Evolutionary conservation across 2,113 vertebrate genomes (phyloP), one percentile per base, ranked within the genome.

Genomic region (Hyaena hyaena): DNA sequence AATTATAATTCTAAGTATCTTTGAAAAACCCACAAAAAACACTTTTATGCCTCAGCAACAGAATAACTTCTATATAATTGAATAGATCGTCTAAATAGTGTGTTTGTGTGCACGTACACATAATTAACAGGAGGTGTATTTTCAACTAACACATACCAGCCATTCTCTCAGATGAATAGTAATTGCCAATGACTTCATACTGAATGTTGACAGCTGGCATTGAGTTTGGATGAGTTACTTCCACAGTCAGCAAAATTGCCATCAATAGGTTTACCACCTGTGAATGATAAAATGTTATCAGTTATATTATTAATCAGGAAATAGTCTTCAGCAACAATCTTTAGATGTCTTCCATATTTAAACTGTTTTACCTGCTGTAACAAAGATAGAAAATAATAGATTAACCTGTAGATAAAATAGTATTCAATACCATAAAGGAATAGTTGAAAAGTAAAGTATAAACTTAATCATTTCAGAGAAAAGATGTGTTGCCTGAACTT

Each of bases 171-270:
- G 99, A 99, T 53, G 99, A 99, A 53, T 99, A 99, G 98, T 99
- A 99, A 97, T 99, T 99, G 69, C 99, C 99, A 15, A 99, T 99
- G 98, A 99, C 99, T 98, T 99, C 99, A 98, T 99, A 99, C 98
- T 99, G 99, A 98, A 99, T 99, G 97, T 99, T 99, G 74, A 99
- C 99, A 28, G 99, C 98, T 84, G 99, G 99, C 90, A 99, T 98
- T 15, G 99, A 99, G 96, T 99, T 99, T 19, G 99, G 99, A 97
- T 99, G 99, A 98, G 99, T 99, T 96, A 99, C 99, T 88, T 99
- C 99, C 96, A 99, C 99, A 0, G 99, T 99, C 98, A 99, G 98
- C 98, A 99, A 98, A 98, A 99, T 99, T 92, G 99, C 99, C 99
- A 99, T 99, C 98, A 99, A 98, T 86, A 99, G 98, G 98, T 99